These are phyloP conservation scores for Dryoscopus gambensis DNA, from an alignment of 2,113 vertebrate species.

Conservation along the genomic window DNA sequence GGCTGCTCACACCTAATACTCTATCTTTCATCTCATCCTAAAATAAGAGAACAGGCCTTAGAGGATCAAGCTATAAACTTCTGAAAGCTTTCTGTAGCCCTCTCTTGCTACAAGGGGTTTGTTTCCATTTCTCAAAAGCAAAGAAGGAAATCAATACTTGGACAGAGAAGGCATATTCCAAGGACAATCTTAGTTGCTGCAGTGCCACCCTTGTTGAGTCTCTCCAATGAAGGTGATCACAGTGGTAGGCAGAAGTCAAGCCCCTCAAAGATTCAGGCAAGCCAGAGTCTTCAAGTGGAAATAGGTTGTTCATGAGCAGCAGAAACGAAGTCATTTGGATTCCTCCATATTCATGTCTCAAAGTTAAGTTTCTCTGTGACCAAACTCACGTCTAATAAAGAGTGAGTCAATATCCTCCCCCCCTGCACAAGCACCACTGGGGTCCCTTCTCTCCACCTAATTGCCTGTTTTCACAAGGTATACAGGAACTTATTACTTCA, in stretches of 20 bases:
- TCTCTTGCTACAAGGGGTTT: not conserved
- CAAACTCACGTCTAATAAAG: slow-evolving; percentile 36
- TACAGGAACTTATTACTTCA: slow-evolving; percentile 56
- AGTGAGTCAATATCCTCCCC: slow-evolving; percentile 23
- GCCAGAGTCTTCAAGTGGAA: not conserved
- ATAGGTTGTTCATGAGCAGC: not conserved
- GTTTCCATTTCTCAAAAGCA: not conserved
- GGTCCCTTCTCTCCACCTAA: slow-evolving; percentile 25
- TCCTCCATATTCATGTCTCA: not conserved
- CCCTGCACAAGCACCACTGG: not conserved
- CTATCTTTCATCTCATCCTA: not conserved
- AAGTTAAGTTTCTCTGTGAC: not conserved
- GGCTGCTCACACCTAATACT: not conserved
- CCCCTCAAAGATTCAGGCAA: not conserved
- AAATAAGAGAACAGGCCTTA: not conserved
- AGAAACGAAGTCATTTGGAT: not conserved
- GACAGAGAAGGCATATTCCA: not conserved
- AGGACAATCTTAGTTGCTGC: not conserved
- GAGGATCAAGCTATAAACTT: not conserved
- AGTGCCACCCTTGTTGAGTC: not conserved
- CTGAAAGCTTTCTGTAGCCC: not conserved
- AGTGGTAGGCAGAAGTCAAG: not conserved
- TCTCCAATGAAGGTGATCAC: not conserved
- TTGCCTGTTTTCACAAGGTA: slow-evolving; percentile 30
- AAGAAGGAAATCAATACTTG: not conserved